Evolutionary conservation across 92 coral and sea anemone genomes (phyloP).

Genomic region (Diadumene lineata): DNA sequence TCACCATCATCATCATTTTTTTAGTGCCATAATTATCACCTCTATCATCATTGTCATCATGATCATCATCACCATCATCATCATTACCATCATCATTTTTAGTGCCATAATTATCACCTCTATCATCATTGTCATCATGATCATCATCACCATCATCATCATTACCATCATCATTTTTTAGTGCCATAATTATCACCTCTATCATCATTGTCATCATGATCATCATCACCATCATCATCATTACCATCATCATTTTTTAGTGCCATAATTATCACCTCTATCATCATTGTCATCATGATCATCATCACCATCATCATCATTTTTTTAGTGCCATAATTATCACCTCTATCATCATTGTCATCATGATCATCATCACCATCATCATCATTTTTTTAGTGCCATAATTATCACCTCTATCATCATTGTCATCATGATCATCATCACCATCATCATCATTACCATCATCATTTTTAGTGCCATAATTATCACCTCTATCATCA

Average conservation of each 20-base stretch:
- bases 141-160: neutral
- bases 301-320: neutral
- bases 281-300: neutral
- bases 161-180: neutral
- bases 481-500: neutral
- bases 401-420: neutral
- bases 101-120: neutral
- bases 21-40: too few relatives aligned
- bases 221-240: neutral
- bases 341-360: neutral
- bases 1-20: neutral
- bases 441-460: neutral
- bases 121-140: neutral
- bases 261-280: neutral
- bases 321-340: neutral
- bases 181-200: neutral
- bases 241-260: neutral
- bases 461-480: neutral
- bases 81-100: too few relatives aligned
- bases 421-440: neutral
- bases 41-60: neutral
- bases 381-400: too few relatives aligned
- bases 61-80: neutral
- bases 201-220: neutral
- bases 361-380: neutral